Evolutionary conservation across 2,888 invertebrate species (phyloP).

Genomic region (Galeruca laticollis): DNA sequence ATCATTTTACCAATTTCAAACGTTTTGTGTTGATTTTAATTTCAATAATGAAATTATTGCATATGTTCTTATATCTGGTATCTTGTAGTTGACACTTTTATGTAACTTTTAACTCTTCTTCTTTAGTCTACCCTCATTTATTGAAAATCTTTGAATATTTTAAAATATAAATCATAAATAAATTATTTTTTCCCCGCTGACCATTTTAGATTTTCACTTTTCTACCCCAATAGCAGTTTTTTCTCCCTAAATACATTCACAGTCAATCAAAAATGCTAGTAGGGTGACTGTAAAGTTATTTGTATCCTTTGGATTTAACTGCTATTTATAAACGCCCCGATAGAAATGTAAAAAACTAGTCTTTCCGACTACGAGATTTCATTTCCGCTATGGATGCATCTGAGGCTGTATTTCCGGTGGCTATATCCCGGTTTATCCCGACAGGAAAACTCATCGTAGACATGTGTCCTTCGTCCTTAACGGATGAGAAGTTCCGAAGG

Average conservation of each 20-base stretch:
- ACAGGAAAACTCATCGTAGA: slow-evolving; percentile 70
- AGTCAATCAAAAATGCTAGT: slow-evolving; percentile 37
- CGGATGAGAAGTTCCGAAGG: slow-evolving; percentile 28
- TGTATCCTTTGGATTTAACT: slow-evolving; percentile 46
- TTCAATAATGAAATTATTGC: too few relatives aligned
- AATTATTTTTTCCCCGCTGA: too few relatives aligned
- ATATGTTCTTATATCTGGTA: too few relatives aligned
- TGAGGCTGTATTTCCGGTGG: slow-evolving; percentile 67
- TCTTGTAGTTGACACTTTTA: too few relatives aligned
- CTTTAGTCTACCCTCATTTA: too few relatives aligned
- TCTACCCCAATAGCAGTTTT: neutral
- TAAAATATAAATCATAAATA: too few relatives aligned
- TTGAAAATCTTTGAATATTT: too few relatives aligned
- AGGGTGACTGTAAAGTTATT: slow-evolving; percentile 43
- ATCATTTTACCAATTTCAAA: too few relatives aligned
- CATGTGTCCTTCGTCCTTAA: slow-evolving; percentile 66
- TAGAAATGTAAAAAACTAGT: slow-evolving; percentile 67
- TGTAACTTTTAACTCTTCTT: too few relatives aligned
- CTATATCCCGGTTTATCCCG: slow-evolving; percentile 72
- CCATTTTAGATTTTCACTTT: neutral
- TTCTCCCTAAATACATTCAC: neutral
- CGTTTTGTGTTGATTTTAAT: too few relatives aligned
- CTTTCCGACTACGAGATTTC: slow-evolving; percentile 70
- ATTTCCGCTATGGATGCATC: slow-evolving; percentile 67
- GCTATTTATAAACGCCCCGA: slow-evolving; percentile 45